Base-by-base conservation (phyloP, 2,113 vertebrate species). In the Motacilla alba region DNA sequence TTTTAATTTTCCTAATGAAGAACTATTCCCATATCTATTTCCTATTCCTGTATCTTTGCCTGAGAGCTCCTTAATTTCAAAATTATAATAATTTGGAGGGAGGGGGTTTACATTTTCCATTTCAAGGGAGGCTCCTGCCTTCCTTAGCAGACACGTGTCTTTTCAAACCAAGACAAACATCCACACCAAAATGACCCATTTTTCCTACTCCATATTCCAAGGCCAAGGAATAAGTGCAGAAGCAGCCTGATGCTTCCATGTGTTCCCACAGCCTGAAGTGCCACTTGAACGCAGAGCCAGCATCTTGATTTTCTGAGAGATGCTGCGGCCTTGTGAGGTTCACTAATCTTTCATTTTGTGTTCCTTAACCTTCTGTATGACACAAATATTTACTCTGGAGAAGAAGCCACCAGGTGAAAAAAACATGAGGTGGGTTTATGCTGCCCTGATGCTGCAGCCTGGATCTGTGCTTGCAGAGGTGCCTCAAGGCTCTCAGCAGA, bases 391-490 rank as follows among this genome's bases (percentile, higher is more conserved):
- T n/a, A 43, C 13, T 49, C 31, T 20, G 26, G 26, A 79, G 53
- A 83, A 64, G 53, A 20, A 75, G 24, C 4, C 43, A 59, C 28
- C 13, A 1, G 0, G 7, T 78, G 31, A 47, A 35, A 14, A 37
- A 49, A n/a, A 31, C 59, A 39, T 2, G 0, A 27, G 28, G 8
- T 28, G 43, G 11, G 39, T 80, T 69, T 69, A 19, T 13, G 50
- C 15, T 62, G 56, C 22, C 37, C 60, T 60, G 53, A 37, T 68
- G 53, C 74, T 84, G 62, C 66, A 72, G 3, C 50, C 17, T 16
- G 26, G 23, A 31, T 7, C 33, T 60, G 0, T 9, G 21, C 13
- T 23, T 21, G 11, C 18, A 37, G 35, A 1, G 2, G 16, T 60
- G 31, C 13, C 62, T 46, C 49, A 8, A 27, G 12, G 41, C 14